Percentiles rank a stretch among this genome's conserved stretches.
These are phyloP conservation scores for Tetramorium parvispinum DNA, from an alignment of 1,140 invertebrate genomes.

Conservation along the genomic window DNA sequence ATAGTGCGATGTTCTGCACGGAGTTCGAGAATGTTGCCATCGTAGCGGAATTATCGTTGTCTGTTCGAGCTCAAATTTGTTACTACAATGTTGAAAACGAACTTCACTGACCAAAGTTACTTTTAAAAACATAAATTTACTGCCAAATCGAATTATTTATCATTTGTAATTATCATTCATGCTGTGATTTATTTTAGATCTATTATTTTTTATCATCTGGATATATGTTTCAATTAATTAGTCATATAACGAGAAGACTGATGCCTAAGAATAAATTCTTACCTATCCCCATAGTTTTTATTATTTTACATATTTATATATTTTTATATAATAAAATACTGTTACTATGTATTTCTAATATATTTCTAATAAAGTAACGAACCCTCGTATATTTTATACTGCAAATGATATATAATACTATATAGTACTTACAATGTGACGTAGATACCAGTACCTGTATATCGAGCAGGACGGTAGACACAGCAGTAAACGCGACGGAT, in stretches of 20 bases:
- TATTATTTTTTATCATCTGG: background rate
- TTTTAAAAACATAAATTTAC: background rate
- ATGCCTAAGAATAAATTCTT: background rate
- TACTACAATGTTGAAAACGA: background rate
- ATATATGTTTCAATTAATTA: background rate
- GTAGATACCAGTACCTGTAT: conserved; percentile 24
- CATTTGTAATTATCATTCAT: background rate
- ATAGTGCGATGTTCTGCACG: background rate
- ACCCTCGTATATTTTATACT: background rate
- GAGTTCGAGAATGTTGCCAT: background rate
- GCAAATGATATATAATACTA: conserved; percentile 3
- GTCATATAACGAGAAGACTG: background rate
- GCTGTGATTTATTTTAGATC: too few species aligned
- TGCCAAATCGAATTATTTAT: background rate
- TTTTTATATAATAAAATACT: background rate
- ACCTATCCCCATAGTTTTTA: background rate
- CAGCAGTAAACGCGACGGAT: conserved; percentile 72
- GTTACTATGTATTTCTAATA: too few species aligned
- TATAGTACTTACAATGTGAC: conserved; percentile 47
- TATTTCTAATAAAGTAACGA: background rate
- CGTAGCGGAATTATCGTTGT: background rate
- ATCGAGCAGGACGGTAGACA: conserved; percentile 40
- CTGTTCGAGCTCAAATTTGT: background rate
- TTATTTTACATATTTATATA: background rate
- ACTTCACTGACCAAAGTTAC: background rate